Conservation (phyloP, 2,797 vertebrate genomes). For the Labeo calbasu region DNA sequence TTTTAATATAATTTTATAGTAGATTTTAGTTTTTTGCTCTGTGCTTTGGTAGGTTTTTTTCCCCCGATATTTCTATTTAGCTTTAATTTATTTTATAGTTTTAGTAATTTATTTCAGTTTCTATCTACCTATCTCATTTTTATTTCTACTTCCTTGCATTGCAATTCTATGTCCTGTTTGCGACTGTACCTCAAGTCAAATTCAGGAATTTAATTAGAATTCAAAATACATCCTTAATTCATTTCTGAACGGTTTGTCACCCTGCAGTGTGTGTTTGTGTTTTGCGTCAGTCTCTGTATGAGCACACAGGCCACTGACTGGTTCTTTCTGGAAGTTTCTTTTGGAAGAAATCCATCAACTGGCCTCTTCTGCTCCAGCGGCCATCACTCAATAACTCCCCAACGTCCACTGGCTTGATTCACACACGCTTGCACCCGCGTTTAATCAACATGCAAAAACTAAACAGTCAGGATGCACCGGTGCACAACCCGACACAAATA, state of each 20-base stretch:
- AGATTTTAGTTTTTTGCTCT: no score
- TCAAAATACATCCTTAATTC: background rate
- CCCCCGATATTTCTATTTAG: no score
- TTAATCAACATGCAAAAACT: conserved; percentile 28
- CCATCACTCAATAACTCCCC: conserved; percentile 45
- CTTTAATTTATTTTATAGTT: no score
- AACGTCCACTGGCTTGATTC: conserved; percentile 10
- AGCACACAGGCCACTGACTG: background rate
- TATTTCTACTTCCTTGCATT: background rate
- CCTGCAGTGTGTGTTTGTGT: background rate
- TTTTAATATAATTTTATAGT: no score
- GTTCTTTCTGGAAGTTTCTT: conserved; percentile 9
- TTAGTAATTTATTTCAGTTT: no score
- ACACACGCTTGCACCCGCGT: background rate
- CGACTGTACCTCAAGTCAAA: background rate
- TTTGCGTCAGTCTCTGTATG: background rate
- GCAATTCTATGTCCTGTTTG: background rate
- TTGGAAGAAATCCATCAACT: conserved; percentile 34
- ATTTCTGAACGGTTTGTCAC: background rate
- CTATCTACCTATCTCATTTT: background rate
- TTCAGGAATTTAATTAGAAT: background rate
- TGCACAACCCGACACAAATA: background rate
- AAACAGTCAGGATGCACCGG: background rate
- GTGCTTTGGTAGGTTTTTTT: no score
- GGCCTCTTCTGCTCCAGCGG: conserved; percentile 30